Percentiles rank a stretch among this genome's conserved stretches.
Conservation (phyloP, 2,888 invertebrate species). For the Melanostoma scalare region DNA sequence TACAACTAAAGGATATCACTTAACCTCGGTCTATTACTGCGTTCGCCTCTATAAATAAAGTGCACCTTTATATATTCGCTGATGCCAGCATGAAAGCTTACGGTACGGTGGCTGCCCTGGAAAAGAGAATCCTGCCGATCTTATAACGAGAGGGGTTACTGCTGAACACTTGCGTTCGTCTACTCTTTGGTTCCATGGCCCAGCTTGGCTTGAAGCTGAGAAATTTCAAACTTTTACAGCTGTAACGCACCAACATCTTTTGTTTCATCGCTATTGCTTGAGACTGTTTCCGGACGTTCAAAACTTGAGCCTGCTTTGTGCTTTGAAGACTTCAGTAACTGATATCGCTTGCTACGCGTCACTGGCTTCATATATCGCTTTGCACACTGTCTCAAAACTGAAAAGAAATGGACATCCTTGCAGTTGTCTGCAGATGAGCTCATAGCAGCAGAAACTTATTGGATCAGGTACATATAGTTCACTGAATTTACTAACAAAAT, state of each 20-base stretch:
- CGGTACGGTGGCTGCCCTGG: conserved; percentile 2
- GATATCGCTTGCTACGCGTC: conserved; percentile 12
- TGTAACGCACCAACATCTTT: neutral
- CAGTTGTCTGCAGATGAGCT: neutral
- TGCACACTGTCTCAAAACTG: neutral
- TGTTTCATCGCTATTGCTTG: neutral
- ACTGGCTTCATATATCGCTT: conserved; percentile 18
- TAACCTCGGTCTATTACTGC: neutral
- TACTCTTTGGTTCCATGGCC: conserved; percentile 9
- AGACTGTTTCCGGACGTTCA: neutral
- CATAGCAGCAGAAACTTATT: conserved; percentile 3
- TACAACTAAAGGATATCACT: neutral
- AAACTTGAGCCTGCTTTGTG: neutral
- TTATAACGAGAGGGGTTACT: conserved; percentile 10
- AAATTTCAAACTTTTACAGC: neutral
- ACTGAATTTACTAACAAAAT: conserved; percentile 15
- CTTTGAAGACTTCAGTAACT: neutral
- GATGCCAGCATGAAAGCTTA: conserved; percentile 2
- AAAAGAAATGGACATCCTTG: neutral
- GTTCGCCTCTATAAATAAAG: neutral
- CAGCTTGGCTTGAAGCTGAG: conserved; percentile 10
- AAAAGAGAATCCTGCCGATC: conserved; percentile 24
- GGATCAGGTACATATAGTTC: conserved; percentile 17
- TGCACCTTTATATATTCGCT: neutral
- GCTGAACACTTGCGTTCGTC: conserved; percentile 10